A percentile compares a stretch with the other conserved stretches of the same genome.
These are phyloP conservation scores for Pseudorasbora parva DNA, from an alignment of 2,113 vertebrate species.

Conservation along the genomic window DNA sequence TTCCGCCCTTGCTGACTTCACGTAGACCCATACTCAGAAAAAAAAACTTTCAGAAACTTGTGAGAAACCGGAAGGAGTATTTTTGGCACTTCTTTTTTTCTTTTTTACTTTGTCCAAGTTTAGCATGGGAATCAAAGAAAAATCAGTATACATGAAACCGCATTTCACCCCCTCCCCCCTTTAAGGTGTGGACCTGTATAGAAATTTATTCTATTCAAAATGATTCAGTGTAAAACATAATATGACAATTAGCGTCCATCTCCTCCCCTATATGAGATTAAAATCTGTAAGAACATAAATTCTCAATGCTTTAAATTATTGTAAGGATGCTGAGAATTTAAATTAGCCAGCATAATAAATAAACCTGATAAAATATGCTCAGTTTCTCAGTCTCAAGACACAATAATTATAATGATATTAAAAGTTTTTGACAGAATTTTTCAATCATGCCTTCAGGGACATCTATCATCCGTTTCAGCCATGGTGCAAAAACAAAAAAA, in stretches of 20 bases:
- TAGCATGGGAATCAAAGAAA: no score
- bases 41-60: no score
- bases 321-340: slow-evolving; percentile 19
- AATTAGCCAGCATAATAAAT: slow-evolving; percentile 30
- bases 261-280: background rate
- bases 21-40: no score
- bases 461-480: slow-evolving; percentile 38
- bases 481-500: background rate
- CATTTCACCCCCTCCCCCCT: no score
- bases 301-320: slow-evolving; percentile 17
- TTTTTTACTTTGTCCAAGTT: no score
- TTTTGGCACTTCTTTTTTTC: no score
- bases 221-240: background rate
- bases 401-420: slow-evolving; percentile 49
- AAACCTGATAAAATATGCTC: slow-evolving; percentile 26
- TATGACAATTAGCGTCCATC: background rate
- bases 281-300: slow-evolving; percentile 29
- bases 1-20: no score
- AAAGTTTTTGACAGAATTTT: slow-evolving; percentile 39
- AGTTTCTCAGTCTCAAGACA: slow-evolving; percentile 40
- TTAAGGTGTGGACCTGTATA: background rate
- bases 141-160: no score
- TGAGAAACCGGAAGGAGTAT: no score
- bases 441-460: slow-evolving; percentile 37
- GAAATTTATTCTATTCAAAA: background rate